Conservation (phyloP, 2,888 invertebrate species). For the Apamea crenata region DNA sequence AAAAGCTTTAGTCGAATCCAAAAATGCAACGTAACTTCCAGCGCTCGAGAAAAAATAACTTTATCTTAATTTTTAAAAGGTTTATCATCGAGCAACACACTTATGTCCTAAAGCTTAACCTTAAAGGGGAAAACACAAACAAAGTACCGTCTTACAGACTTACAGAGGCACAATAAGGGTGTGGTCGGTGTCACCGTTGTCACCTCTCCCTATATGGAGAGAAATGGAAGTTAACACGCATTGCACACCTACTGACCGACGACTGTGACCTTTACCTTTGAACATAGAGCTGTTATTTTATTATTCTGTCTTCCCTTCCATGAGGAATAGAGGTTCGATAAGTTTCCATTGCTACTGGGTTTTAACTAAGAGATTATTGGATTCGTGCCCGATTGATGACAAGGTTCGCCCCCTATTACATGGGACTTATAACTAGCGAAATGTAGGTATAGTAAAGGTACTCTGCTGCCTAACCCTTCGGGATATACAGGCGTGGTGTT, state of each 20-base stretch:
- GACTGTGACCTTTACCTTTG: conserved; percentile 77
- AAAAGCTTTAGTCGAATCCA: conserved; percentile 27
- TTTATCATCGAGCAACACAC: neutral
- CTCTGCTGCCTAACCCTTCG: neutral
- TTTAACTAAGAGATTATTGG: neutral
- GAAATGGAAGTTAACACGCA: conserved; percentile 77
- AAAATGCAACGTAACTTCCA: neutral
- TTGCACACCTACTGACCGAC: conserved; percentile 72
- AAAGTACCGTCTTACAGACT: conserved; percentile 35
- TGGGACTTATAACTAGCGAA: no score
- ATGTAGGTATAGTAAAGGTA: no score
- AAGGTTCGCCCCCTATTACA: no score
- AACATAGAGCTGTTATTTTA: conserved; percentile 57
- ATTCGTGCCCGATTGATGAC: neutral
- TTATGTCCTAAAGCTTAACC: conserved; percentile 11
- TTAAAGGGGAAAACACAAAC: conserved; percentile 30
- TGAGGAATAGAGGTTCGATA: conserved; percentile 26
- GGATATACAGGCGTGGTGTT: neutral
- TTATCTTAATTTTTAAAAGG: neutral
- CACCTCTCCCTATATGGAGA: conserved; percentile 82
- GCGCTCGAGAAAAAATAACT: neutral
- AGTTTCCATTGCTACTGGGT: neutral
- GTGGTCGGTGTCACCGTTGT: conserved; percentile 67
- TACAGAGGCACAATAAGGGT: conserved; percentile 51
- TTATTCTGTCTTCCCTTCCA: conserved; percentile 52